These are phyloP conservation scores for Gonioctena quinquepunctata DNA, from an alignment of 1,140 invertebrate genomes.

Conservation along the genomic window DNA sequence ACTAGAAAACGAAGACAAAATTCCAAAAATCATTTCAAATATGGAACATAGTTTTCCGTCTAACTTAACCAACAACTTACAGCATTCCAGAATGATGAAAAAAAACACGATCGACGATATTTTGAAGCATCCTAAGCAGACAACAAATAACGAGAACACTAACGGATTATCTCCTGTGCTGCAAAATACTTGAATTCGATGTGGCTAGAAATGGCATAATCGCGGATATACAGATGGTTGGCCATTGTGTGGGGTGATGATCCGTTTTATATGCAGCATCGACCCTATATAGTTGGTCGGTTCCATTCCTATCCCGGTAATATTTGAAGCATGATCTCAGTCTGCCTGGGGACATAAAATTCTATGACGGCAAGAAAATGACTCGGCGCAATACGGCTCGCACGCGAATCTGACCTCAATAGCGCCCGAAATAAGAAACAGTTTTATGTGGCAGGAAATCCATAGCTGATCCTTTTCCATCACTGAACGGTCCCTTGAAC, in stretches of 20 bases:
- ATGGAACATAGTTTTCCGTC: no score
- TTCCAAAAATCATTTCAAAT: no score
- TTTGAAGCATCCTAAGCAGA: not conserved
- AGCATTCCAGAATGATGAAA: no score
- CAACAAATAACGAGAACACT: no score
- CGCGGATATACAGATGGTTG: slow-evolving; percentile 24
- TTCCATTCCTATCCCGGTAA: slow-evolving; percentile 28
- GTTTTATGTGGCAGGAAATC: not conserved
- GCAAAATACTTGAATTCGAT: slow-evolving; percentile 9
- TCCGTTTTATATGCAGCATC: slow-evolving; percentile 45
- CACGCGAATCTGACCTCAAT: no score
- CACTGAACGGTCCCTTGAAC: not conserved
- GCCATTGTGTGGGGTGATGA: slow-evolving; percentile 32
- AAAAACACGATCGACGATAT: no score
- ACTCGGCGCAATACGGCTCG: no score
- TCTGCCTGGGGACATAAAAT: slow-evolving; percentile 17
- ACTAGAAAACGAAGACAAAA: no score
- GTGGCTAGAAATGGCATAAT: slow-evolving; percentile 10
- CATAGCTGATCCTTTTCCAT: not conserved
- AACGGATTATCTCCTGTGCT: not conserved
- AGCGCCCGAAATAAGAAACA: no score
- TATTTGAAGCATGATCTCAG: slow-evolving; percentile 28
- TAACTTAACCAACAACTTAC: no score
- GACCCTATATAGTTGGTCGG: slow-evolving; percentile 15
- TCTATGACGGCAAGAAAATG: not conserved